Base-by-base conservation (phyloP, 2,113 vertebrate genomes). In the Apaloderma vittatum region DNA sequence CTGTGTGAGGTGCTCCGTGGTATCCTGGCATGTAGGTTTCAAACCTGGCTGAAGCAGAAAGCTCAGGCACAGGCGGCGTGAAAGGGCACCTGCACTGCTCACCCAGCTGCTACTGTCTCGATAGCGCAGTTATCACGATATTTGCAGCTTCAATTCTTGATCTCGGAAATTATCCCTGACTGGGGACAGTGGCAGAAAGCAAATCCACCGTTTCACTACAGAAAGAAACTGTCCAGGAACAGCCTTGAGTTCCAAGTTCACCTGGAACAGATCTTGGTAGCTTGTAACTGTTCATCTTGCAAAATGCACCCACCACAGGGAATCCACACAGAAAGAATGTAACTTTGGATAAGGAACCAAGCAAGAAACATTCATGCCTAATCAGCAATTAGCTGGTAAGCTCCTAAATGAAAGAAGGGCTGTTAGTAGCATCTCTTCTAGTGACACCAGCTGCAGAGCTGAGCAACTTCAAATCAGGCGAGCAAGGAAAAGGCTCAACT, bases 21-120 rank as follows among this genome's bases (percentile, higher is more conserved):
- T 12, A 40, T 12, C 40, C 40, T 40, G 3, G 29, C 29, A 68
- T 9, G 27, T 3, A 37, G 32, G 17, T 32, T 70, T 48, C 70
- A 67, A 77, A 55, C 19, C 37, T 37, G n/a, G 11, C 55, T 18
- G 22, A 55, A 40, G 37, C 19, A 67, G 37, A 36, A 81, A 71
- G 43, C 32, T 92, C 62, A 52, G 19, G 34, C 15, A 26, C 9
- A 46, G 15, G 26, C 29, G 67, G 46, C 0, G 0, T 40, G n/a
- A 58, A 84, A 57, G 11, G 15, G 27, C n/a, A 45, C 6, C 43
- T 34, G 6, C 23, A 48, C 20, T 26, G 68, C 43, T 78, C 48
- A 71, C 9, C 37, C 37, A 71, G 51, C 18, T 37, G 57, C 29
- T 87, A 9, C 6, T 40, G 32, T 9, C 15, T 67, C 54, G 15